These are phyloP conservation scores for Pocillopora damicornis DNA, from an alignment of 64 coral and sea anemone species.

Conservation along the genomic window DNA sequence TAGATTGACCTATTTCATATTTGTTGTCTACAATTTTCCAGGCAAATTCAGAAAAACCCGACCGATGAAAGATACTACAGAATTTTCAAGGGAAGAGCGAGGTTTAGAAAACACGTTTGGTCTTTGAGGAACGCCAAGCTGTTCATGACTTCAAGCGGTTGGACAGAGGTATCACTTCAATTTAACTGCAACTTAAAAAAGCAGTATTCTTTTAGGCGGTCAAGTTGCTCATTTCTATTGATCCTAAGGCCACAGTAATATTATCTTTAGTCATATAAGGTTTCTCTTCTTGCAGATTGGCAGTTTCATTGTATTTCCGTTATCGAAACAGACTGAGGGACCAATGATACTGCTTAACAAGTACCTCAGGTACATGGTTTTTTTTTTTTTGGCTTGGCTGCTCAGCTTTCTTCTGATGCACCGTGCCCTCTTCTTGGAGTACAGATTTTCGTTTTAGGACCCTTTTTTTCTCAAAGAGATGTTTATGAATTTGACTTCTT, in stretches of 20 bases:
- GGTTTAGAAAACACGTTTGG: constrained; percentile 64
- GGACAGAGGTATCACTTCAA: constrained; percentile 49
- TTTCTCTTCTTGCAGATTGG: constrained; percentile 41
- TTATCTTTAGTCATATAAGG: background rate
- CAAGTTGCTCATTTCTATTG: too few species aligned
- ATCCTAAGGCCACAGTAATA: background rate
- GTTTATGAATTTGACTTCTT: too few species aligned
- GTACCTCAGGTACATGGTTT: constrained; percentile 29
- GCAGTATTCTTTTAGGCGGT: background rate
- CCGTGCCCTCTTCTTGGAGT: too few species aligned
- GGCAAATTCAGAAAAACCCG: constrained; percentile 52
- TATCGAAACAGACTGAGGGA: constrained; percentile 15
- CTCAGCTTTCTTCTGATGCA: too few species aligned
- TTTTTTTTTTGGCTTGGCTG: too few species aligned
- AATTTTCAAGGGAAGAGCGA: constrained; percentile 50
- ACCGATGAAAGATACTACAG: constrained; percentile 54
- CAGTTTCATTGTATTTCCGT: constrained; percentile 54
- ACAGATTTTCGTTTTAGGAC: too few species aligned
- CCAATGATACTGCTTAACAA: constrained; percentile 41
- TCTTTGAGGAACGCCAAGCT: constrained; percentile 52
- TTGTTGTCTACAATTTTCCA: background rate
- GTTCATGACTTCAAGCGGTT: constrained; percentile 50
- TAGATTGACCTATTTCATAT: background rate
- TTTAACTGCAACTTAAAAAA: background rate
- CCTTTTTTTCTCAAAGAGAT: too few species aligned